A percentile compares a stretch with the other conserved stretches of the same genome.
Evolutionary conservation across 2,888 invertebrate species (phyloP).

Genomic region (Halocaridina rubra): DNA sequence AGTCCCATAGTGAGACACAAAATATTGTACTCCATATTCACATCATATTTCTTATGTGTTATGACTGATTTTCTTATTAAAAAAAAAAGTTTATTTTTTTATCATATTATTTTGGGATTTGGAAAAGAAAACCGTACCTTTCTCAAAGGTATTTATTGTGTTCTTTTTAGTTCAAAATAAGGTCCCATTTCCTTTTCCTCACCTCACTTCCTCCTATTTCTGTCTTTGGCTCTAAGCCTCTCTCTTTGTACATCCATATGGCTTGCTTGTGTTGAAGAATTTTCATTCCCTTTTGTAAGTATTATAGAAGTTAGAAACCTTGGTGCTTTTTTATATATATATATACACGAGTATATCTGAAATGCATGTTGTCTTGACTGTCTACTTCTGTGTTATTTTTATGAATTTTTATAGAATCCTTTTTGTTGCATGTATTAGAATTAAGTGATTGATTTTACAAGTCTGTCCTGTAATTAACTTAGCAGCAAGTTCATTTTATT

Average conservation of each 20-base stretch:
- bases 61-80: neutral
- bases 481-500: neutral
- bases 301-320: slow-evolving; percentile 4
- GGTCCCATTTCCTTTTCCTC: neutral
- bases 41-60: too few relatives aligned
- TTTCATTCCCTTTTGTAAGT: slow-evolving; percentile 24
- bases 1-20: too few relatives aligned
- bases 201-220: neutral
- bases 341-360: too few relatives aligned
- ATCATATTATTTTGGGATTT: neutral
- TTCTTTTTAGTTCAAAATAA: too few relatives aligned
- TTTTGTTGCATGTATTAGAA: too few relatives aligned
- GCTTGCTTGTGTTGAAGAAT: slow-evolving; percentile 46
- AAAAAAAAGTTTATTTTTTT: neutral
- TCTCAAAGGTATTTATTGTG: too few relatives aligned
- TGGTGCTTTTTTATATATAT: neutral
- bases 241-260: slow-evolving; percentile 32
- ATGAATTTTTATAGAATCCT: neutral
- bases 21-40: too few relatives aligned
- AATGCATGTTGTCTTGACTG: neutral
- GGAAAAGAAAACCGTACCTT: neutral
- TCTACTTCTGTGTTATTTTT: slow-evolving; percentile 4
- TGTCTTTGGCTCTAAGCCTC: neutral
- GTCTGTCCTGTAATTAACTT: neutral
- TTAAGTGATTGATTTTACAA: neutral